These are phyloP conservation scores for Tigriopus californicus DNA, from an alignment of 2,888 invertebrate genomes.

Conservation along the genomic window DNA sequence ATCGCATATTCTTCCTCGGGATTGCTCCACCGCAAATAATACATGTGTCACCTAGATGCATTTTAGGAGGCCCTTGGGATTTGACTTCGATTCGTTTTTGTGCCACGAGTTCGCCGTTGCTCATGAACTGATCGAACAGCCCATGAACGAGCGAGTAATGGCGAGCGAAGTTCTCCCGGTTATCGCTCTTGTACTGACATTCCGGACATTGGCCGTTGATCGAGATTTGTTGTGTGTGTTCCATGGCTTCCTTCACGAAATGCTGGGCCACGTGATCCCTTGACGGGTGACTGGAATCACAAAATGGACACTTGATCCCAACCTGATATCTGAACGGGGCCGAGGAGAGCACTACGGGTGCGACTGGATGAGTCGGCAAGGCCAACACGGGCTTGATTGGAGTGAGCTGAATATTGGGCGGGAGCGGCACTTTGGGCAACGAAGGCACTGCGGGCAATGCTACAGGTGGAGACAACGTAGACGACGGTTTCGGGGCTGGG, in stretches of 20 bases:
- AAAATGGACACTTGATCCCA: slow-evolving; percentile 1
- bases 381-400: too few species aligned
- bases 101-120: neutral
- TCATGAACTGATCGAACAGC: neutral
- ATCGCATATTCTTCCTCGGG: too few species aligned
- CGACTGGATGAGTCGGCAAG: too few species aligned
- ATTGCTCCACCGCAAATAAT: too few species aligned
- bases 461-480: neutral
- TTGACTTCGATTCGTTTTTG: neutral
- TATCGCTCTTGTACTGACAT: neutral
- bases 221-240: neutral
- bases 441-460: too few species aligned
- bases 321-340: neutral
- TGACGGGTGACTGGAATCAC: neutral
- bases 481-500: neutral
- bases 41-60: too few species aligned
- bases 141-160: neutral
- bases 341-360: too few species aligned
- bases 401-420: too few species aligned
- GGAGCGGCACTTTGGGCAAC: too few species aligned
- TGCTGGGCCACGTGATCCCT: neutral
- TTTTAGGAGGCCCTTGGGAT: too few species aligned
- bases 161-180: neutral
- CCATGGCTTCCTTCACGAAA: neutral
- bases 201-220: neutral